Evolutionary conservation across 2,888 invertebrate species (phyloP).

Genomic region (Acanthoscelides obtectus): DNA sequence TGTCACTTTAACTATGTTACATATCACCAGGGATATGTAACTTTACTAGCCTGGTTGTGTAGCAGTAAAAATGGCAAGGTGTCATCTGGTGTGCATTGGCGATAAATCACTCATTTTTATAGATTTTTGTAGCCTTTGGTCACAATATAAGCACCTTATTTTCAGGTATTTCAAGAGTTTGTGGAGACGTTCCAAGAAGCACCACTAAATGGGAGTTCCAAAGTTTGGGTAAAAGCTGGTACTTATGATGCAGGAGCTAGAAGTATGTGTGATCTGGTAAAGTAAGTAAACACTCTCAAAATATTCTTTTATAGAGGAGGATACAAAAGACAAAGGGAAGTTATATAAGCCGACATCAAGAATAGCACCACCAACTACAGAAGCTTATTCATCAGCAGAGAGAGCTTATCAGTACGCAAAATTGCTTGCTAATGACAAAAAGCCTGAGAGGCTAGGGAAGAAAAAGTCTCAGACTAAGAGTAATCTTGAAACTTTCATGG

Average conservation of each 20-base stretch:
- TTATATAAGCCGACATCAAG: conserved; percentile 89
- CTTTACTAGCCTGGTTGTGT: too few species aligned
- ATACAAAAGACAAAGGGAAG: conserved; percentile 83
- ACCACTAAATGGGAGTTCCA: conserved; percentile 64
- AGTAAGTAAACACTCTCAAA: conserved; percentile 1
- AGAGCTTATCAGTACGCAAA: conserved; percentile 66
- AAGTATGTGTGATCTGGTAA: conserved; percentile 55
- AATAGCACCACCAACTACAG: conserved; percentile 50
- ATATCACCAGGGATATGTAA: too few species aligned
- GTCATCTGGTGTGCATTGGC: too few species aligned
- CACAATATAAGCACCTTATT: too few species aligned
- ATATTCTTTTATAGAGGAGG: conserved; percentile 63
- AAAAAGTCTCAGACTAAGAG: conserved; percentile 83
- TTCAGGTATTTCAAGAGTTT: conserved; percentile 91
- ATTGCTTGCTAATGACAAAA: conserved; percentile 59
- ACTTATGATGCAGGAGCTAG: conserved; percentile 93
- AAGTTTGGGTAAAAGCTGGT: conserved; percentile 97
- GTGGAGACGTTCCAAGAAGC: conserved; percentile 94
- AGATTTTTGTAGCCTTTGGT: too few species aligned
- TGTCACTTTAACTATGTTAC: too few species aligned
- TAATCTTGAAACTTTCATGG: conserved; percentile 96
- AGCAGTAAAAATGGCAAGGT: too few species aligned
- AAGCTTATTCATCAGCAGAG: conserved; percentile 57
- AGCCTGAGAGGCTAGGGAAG: conserved; percentile 60
- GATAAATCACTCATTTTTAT: too few species aligned